phyloP scores from a whole-genome alignment of 2,888 invertebrate genomes.

The Diarsia dahlii region DNA sequence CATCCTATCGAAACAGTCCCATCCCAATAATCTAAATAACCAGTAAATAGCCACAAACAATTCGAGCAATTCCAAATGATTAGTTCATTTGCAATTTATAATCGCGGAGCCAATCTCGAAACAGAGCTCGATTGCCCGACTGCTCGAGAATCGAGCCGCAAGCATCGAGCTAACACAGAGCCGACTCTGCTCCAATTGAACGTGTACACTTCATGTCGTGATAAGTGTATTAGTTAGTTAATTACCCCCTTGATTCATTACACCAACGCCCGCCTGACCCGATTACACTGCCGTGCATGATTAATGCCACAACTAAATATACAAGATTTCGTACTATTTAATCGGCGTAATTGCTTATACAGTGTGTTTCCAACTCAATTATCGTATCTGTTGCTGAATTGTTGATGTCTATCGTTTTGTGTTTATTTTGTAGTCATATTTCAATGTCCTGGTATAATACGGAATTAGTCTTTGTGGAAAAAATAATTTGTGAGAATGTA shows the following conservation, averaged over 20 bases:
- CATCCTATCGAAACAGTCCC: conserved; percentile 1
- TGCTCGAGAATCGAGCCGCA: conserved; percentile 25
- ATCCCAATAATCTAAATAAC: conserved; percentile 32
- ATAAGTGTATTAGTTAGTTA: conserved; percentile 86
- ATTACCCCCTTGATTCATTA: conserved; percentile 87
- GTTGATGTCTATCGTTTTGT: conserved; percentile 68
- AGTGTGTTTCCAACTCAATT: conserved; percentile 66
- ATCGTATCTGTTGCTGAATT: conserved; percentile 68
- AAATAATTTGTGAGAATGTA: conserved; percentile 22
- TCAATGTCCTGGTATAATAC: conserved; percentile 32
- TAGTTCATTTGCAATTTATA: conserved; percentile 58
- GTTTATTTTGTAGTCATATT: conserved; percentile 49
- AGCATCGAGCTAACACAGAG: conserved; percentile 52
- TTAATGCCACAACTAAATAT: conserved; percentile 80
- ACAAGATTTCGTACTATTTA: conserved; percentile 80
- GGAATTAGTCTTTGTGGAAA: conserved; percentile 29
- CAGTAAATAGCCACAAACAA: conserved; percentile 35
- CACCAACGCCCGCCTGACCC: conserved; percentile 75
- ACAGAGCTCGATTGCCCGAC: conserved; percentile 30
- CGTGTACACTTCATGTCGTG: conserved; percentile 77
- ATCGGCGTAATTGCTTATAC: conserved; percentile 76
- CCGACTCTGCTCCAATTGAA: conserved; percentile 73
- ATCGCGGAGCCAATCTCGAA: conserved; percentile 52
- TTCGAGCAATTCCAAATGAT: conserved; percentile 54
- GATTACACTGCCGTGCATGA: conserved; percentile 81